A percentile compares a stretch with the other conserved stretches of the same genome.
These are phyloP conservation scores for Dicentrarchus labrax DNA, from an alignment of 2,113 vertebrate genomes.

Conservation along the genomic window DNA sequence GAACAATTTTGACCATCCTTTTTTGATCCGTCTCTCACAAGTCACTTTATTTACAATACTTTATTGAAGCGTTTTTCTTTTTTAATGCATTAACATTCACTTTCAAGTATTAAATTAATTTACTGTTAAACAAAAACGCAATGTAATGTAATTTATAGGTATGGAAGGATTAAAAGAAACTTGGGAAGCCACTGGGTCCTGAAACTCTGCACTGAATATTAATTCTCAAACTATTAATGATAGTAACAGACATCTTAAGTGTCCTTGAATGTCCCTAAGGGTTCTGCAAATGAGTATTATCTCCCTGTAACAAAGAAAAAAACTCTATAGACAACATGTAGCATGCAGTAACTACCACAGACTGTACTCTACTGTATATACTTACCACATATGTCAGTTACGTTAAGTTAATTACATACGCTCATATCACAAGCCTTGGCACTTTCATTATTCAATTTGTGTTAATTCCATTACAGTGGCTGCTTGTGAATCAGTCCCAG, in stretches of 20 bases:
- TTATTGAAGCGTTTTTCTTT: neutral
- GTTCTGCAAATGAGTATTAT: neutral
- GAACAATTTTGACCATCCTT: neutral
- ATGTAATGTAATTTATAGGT: neutral
- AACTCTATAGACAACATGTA: neutral
- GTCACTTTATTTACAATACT: neutral
- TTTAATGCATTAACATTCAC: neutral
- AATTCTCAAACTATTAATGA: neutral
- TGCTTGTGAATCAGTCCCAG: slow-evolving; percentile 10
- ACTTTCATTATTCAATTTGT: slow-evolving; percentile 4
- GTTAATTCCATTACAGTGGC: slow-evolving; percentile 13
- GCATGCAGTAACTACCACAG: neutral
- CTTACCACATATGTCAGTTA: neutral
- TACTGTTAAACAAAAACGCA: neutral
- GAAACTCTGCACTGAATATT: neutral
- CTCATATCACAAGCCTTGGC: slow-evolving; percentile 8
- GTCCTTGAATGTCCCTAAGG: neutral
- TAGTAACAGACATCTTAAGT: neutral
- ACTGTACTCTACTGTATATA: neutral
- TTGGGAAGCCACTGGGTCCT: neutral
- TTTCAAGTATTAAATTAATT: neutral
- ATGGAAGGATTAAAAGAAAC: neutral
- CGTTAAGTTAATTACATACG: neutral
- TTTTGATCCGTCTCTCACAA: neutral
- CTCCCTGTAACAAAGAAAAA: neutral